Base-by-base conservation (phyloP, 2,888 invertebrate genomes). In the Amblyteles armatorius region DNA sequence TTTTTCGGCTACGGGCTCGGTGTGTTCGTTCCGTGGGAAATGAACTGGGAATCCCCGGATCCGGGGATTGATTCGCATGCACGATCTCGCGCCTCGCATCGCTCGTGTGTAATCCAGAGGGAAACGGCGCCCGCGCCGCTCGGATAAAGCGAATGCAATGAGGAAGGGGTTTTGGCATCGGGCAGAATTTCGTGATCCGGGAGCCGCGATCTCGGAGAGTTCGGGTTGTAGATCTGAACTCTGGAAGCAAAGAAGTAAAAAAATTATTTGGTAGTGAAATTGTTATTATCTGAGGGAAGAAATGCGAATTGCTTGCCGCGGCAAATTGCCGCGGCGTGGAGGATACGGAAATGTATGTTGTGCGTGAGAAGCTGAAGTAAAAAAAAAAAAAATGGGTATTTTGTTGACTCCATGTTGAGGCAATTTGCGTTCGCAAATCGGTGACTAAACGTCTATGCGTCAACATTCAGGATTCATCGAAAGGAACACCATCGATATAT, bases 1-100 rank as follows among this genome's bases (percentile, higher is more conserved):
- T 57, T 57, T 22, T 22, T 22, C 22, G 26, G 29, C 63, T 33
- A 6, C 63, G 29, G 1, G 29, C 33, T 60, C 13, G 55, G 55
- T 40, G 0, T 55, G 52, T 74, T 50, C 60, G 33, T 60, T 60
- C 16, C 44, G 36, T 29, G 26, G 63, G 63, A 29, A 63, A 63
- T 33, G 63, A 63, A 63, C 63, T n/a, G 63, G 16, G 16, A 16
- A 33, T 6, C 2, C 16, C 33, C 4, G n/a, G 29, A 5, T 29
- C 29, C 63, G 2, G 16, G 33, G 29, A 63, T 63, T 16, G 63
- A 68, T 52, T 65, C 48, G 57, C 60, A 79, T 33, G 63, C 79
- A 79, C 60, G 72, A 79, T 63, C 71, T 71, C 71, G 48, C 48
- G 65, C 40, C 57, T 69, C 79, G 71, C 57, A 55, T 60, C 57